Conservation (phyloP, 1,140 invertebrate species). For the Semibalanus balanoides region DNA sequence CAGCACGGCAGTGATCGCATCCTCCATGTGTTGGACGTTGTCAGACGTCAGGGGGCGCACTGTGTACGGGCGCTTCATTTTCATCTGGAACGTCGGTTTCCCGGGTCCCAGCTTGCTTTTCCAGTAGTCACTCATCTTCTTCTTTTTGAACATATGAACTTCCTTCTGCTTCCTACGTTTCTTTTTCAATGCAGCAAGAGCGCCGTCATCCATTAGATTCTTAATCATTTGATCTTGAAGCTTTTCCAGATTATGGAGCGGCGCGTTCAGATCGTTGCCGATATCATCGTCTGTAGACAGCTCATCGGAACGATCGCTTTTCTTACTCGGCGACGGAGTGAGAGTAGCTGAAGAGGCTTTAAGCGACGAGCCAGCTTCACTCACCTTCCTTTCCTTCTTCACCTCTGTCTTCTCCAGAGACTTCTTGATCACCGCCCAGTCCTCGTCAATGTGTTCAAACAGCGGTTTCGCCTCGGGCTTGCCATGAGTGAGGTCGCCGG, state of each 20-base stretch:
- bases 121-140: neutral
- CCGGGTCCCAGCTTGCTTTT: neutral
- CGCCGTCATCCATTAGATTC: neutral
- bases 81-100: neutral
- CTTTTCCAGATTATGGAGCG: neutral
- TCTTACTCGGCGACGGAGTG: neutral
- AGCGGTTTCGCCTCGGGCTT: neutral
- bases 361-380: neutral
- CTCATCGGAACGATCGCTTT: neutral
- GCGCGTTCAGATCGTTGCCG: neutral
- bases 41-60: conserved; percentile 12
- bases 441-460: neutral
- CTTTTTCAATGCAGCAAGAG: neutral
- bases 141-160: neutral
- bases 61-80: neutral
- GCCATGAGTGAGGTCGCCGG: neutral
- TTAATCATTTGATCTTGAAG: neutral
- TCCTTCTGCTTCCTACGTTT: neutral
- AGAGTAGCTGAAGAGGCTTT: neutral
- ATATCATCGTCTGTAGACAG: neutral
- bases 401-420: neutral
- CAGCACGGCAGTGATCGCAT: neutral
- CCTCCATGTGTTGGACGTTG: conserved; percentile 1
- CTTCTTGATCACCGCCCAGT: neutral
- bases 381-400: neutral